Evolutionary conservation across 1,140 invertebrate genomes (phyloP).

Genomic region (Drosophila pachea): DNA sequence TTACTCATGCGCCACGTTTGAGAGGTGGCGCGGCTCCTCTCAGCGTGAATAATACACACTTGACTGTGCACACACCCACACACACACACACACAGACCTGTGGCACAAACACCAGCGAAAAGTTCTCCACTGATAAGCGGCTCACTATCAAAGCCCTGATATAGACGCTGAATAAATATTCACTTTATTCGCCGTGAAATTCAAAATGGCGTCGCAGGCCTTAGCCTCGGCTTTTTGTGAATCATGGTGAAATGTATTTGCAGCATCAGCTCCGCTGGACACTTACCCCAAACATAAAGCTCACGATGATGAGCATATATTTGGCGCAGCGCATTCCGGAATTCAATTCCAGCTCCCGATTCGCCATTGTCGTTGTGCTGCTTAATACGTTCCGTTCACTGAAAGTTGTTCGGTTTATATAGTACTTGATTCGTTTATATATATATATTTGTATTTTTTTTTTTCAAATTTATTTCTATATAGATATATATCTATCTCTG

Average conservation of each 20-base stretch:
- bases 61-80: too few relatives aligned
- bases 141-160: slow-evolving; percentile 25
- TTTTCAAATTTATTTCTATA: slow-evolving; percentile 17
- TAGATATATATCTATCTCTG: slow-evolving; percentile 8
- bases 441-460: background rate
- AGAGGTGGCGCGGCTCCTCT: too few relatives aligned
- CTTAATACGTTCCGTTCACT: slow-evolving; percentile 18
- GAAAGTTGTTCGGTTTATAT: slow-evolving; percentile 34
- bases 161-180: background rate
- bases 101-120: slow-evolving; percentile 16
- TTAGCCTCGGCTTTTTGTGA: too few relatives aligned
- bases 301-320: slow-evolving; percentile 89
- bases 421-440: slow-evolving; percentile 28
- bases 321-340: slow-evolving; percentile 89
- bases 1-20: too few relatives aligned
- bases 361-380: slow-evolving; percentile 53
- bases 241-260: slow-evolving; percentile 24
- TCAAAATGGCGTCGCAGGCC: slow-evolving; percentile 55
- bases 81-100: too few relatives aligned
- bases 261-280: too few relatives aligned
- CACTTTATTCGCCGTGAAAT: slow-evolving; percentile 4
- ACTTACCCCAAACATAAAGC: slow-evolving; percentile 91
- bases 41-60: background rate
- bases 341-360: slow-evolving; percentile 80
- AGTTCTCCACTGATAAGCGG: slow-evolving; percentile 34